Evolutionary conservation across 2,113 vertebrate species (phyloP).

Genomic region (Speoplatyrhinus poulsoni): DNA sequence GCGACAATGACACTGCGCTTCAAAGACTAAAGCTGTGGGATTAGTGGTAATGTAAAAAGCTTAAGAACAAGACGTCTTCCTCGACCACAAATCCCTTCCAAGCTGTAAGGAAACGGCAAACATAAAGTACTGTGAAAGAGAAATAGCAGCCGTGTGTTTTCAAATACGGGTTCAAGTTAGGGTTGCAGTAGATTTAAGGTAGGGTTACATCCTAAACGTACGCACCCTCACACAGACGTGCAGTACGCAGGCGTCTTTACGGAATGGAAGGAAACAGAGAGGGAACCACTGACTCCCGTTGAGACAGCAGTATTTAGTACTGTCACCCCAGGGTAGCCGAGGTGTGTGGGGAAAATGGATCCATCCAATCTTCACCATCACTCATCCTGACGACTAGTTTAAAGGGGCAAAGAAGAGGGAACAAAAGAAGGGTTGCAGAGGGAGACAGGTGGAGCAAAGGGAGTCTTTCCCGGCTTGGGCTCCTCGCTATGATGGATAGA

Average conservation of each 20-base stretch:
- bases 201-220: not conserved
- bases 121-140: too few species aligned
- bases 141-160: too few species aligned
- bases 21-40: too few species aligned
- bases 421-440: constrained; percentile 27
- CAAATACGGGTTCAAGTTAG: too few species aligned
- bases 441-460: constrained; percentile 34
- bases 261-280: constrained; percentile 62
- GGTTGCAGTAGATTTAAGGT: too few species aligned
- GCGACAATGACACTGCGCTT: too few species aligned
- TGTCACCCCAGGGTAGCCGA: constrained; percentile 72
- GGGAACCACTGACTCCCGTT: constrained; percentile 60
- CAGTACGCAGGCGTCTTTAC: constrained; percentile 32
- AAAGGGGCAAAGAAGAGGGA: constrained; percentile 26
- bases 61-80: too few species aligned
- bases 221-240: constrained; percentile 7
- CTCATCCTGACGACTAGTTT: constrained; percentile 77
- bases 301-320: constrained; percentile 77
- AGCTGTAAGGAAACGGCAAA: too few species aligned
- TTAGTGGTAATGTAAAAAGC: too few species aligned
- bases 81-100: too few species aligned
- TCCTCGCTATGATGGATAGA: constrained; percentile 74
- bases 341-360: constrained; percentile 69
- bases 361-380: constrained; percentile 74
- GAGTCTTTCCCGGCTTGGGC: constrained; percentile 31